Percentiles rank a stretch among this genome's conserved stretches.
Conservation (phyloP, 53 echinoderm and acorn worm genomes). For the Patiria pectinifera region DNA sequence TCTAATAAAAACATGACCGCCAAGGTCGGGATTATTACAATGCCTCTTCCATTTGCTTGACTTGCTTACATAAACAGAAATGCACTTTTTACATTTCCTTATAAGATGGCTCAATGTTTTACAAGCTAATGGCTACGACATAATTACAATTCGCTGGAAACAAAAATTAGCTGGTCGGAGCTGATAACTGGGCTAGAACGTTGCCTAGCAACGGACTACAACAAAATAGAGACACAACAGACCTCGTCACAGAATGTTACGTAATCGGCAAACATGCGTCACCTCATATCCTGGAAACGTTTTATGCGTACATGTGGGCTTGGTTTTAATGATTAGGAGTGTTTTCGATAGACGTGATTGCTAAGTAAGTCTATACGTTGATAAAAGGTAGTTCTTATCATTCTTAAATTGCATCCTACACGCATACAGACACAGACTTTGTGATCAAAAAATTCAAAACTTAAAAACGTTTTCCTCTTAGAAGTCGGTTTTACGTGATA, state of each 20-base stretch:
- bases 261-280: neutral
- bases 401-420: too few species aligned
- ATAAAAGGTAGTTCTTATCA: too few species aligned
- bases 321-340: neutral
- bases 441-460: too few species aligned
- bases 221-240: neutral
- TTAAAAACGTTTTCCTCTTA: too few species aligned
- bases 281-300: neutral
- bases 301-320: neutral
- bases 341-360: neutral
- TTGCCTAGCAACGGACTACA: neutral
- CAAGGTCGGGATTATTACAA: neutral
- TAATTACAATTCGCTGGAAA: neutral
- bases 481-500: too few species aligned
- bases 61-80: conserved; percentile 8
- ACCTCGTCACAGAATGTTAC: neutral
- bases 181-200: neutral
- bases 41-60: neutral
- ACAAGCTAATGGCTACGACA: neutral
- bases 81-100: conserved; percentile 34
- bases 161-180: neutral
- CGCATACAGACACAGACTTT: too few species aligned
- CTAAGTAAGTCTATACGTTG: neutral
- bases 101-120: neutral
- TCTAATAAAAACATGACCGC: too few species aligned